phyloP scores from a whole-genome alignment of 1,140 invertebrate genomes.

The Nasonia giraulti region DNA sequence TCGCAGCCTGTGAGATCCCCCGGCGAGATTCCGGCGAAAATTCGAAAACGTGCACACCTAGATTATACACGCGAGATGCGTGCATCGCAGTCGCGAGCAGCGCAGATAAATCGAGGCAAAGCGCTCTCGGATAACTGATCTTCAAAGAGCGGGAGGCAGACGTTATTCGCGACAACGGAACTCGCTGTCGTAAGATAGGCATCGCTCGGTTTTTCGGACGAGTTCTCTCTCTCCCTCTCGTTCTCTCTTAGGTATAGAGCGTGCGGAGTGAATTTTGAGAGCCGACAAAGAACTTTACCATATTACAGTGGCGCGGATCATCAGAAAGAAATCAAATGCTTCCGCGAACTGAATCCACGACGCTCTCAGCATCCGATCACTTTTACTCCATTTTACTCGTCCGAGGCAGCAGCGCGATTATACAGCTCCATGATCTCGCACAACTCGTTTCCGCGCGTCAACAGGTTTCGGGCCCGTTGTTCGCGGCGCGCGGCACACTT shows the following conservation, averaged over 20 bases:
- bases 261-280: background rate
- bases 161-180: background rate
- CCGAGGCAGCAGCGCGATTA: background rate
- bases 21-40: too few species aligned
- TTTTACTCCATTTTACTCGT: background rate
- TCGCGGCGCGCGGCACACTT: constrained; percentile 33
- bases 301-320: too few species aligned
- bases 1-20: too few species aligned
- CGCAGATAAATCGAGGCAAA: background rate
- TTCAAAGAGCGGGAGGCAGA: background rate
- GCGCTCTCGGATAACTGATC: background rate
- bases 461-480: constrained; percentile 10
- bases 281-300: too few species aligned
- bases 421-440: background rate
- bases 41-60: too few species aligned
- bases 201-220: background rate
- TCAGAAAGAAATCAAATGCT: background rate
- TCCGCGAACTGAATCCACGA: too few species aligned
- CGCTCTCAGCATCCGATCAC: background rate
- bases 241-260: too few species aligned
- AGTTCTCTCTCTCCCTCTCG: background rate
- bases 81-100: too few species aligned
- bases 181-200: background rate
- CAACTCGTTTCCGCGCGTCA: background rate
- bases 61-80: too few species aligned